phyloP scores from a whole-genome alignment of 2,888 invertebrate species.

The Ommatoiulus sabulosus region DNA sequence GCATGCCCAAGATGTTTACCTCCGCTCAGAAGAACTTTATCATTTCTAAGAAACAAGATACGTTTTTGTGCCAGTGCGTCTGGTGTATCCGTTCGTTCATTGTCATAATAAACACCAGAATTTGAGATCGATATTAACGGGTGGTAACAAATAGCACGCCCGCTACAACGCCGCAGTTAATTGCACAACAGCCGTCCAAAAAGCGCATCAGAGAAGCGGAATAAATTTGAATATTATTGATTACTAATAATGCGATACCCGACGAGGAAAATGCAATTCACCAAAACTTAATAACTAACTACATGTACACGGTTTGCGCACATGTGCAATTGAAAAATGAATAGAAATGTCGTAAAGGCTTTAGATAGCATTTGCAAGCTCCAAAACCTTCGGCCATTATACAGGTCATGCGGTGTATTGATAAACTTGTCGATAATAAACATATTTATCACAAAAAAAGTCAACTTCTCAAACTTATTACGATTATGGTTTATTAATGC shows the following conservation, averaged over 20 bases:
- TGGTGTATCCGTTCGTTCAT: not conserved
- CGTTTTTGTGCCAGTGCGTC: not conserved
- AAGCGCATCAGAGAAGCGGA: not conserved
- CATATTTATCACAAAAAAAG: not conserved
- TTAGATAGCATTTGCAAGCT: not conserved
- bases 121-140: conserved; percentile 30
- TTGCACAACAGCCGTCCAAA: conserved; percentile 20
- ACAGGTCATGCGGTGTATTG: not conserved
- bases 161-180: conserved; percentile 1
- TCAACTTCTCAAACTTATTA: not conserved
- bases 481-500: not conserved
- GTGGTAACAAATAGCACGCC: conserved; percentile 47
- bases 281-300: conserved; percentile 22
- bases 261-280: conserved; percentile 2
- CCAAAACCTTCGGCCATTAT: not conserved
- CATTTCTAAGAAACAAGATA: not conserved
- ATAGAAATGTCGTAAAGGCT: not conserved
- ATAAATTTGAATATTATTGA: conserved; percentile 28
- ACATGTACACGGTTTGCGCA: not conserved
- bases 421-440: not conserved
- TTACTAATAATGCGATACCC: not conserved
- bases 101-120: conserved; percentile 10
- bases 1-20: not conserved
- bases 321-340: conserved; percentile 14
- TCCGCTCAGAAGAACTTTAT: not conserved